A percentile compares a stretch with the other conserved stretches of the same genome.
Evolutionary conservation across 1,140 invertebrate species (phyloP).

Genomic region (Metopolophium dirhodum): DNA sequence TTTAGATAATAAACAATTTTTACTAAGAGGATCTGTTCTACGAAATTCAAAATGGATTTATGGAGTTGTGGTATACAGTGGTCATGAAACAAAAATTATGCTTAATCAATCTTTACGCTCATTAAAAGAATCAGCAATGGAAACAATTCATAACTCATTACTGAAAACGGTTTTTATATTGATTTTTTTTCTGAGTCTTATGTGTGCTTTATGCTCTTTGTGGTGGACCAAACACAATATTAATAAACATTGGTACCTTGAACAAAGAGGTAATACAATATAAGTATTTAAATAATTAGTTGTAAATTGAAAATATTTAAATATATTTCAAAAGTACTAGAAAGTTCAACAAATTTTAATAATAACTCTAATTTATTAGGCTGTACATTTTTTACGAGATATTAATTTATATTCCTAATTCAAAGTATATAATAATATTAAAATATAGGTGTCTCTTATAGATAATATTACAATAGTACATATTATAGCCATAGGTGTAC

Average conservation of each 20-base stretch:
- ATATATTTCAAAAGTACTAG: not conserved
- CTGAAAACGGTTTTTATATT: conserved; percentile 94
- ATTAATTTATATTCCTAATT: too few relatives aligned
- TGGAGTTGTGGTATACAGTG: conserved; percentile 93
- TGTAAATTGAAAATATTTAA: not conserved
- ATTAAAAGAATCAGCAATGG: conserved; percentile 91
- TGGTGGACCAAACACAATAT: conserved; percentile 77
- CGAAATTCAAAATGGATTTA: conserved; percentile 95
- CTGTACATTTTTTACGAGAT: too few relatives aligned
- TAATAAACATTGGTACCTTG: conserved; percentile 83
- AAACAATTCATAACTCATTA: conserved; percentile 92
- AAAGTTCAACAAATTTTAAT: not conserved
- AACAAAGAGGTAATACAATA: conserved; percentile 69
- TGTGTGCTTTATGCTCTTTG: conserved; percentile 86
- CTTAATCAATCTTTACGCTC: conserved; percentile 87
- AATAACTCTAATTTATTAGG: too few relatives aligned
- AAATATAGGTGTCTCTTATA: too few relatives aligned
- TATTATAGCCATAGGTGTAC: not conserved
- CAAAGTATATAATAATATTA: not conserved
- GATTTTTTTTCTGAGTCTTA: conserved; percentile 84
- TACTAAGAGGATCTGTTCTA: conserved; percentile 92
- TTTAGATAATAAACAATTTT: conserved; percentile 90
- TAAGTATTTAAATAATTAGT: conserved; percentile 68
- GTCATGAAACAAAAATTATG: conserved; percentile 97
- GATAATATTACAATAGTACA: not conserved